phyloP scores from a whole-genome alignment of 2,888 invertebrate species.

The Metalampra italica region DNA sequence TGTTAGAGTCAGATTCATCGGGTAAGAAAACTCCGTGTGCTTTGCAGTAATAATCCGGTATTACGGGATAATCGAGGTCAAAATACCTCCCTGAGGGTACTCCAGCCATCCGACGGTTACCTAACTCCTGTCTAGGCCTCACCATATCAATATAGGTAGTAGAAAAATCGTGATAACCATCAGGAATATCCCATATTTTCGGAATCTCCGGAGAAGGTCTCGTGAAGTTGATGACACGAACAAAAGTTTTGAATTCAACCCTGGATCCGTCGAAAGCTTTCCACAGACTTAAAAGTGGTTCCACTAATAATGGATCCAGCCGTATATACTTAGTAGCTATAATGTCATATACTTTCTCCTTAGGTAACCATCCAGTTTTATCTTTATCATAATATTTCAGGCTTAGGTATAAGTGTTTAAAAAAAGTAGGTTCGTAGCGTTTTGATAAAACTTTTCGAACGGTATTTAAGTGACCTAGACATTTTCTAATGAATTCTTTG shows the following conservation, averaged over 20 bases:
- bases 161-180: conserved; percentile 28
- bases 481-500: conserved; percentile 44
- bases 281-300: conserved; percentile 49
- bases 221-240: conserved; percentile 48
- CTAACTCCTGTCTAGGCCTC: conserved; percentile 20
- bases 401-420: conserved; percentile 25
- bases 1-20: conserved; percentile 33
- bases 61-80: conserved; percentile 31
- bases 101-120: conserved; percentile 26
- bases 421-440: conserved; percentile 22
- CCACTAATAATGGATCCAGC: conserved; percentile 45
- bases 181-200: conserved; percentile 36
- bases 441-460: conserved; percentile 33
- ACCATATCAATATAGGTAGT: conserved; percentile 45
- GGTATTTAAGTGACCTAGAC: conserved; percentile 48
- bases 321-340: conserved; percentile 41
- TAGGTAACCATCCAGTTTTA: conserved; percentile 51
- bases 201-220: conserved; percentile 35
- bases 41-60: conserved; percentile 27
- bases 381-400: conserved; percentile 36
- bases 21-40: conserved; percentile 29
- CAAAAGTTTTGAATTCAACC: conserved; percentile 55
- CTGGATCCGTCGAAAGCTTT: conserved; percentile 43
- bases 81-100: conserved; percentile 40
- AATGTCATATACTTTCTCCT: conserved; percentile 47